phyloP scores from a whole-genome alignment of 2,113 vertebrate genomes.

The Dipodomys stephensi region DNA sequence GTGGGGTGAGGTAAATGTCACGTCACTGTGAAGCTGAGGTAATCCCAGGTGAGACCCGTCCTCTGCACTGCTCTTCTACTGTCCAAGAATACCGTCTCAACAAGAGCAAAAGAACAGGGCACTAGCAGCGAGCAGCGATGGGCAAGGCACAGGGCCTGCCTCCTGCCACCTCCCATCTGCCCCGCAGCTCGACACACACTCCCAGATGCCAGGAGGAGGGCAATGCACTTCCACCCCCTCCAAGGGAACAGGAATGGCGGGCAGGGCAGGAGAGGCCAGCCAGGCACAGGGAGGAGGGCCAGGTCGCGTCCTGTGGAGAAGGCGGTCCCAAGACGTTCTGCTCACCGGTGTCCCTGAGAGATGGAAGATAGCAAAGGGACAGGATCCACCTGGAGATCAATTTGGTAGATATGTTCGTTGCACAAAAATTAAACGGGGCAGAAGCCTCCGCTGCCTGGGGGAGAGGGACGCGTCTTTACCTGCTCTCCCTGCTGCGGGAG shows the following conservation, averaged over 20 bases:
- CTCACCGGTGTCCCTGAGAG: background rate
- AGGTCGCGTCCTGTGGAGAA: background rate
- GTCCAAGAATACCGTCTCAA: background rate
- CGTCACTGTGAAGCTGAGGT: too few relatives aligned
- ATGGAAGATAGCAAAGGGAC: background rate
- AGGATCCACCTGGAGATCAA: background rate
- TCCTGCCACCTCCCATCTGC: too few relatives aligned
- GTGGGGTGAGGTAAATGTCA: background rate
- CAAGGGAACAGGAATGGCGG: background rate
- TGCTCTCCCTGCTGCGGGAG: rapidly evolving
- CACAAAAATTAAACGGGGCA: too few relatives aligned
- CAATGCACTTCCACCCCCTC: background rate
- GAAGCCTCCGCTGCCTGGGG: too few relatives aligned
- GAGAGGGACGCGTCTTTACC: rapidly evolving
- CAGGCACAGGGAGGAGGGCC: rapidly evolving
- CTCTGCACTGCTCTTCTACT: background rate
- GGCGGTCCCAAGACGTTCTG: background rate
- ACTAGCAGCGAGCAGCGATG: rapidly evolving
- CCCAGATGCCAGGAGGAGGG: background rate
- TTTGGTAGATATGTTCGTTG: too few relatives aligned
- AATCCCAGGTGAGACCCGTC: rapidly evolving
- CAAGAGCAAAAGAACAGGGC: background rate
- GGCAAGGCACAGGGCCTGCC: too few relatives aligned
- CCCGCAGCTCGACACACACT: too few relatives aligned
- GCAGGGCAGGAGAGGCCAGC: too few relatives aligned